Percentiles rank a stretch among this genome's conserved stretches.
These are phyloP conservation scores for Enteromius argenteus DNA, from an alignment of 2,797 vertebrate species.

Conservation along the genomic window DNA sequence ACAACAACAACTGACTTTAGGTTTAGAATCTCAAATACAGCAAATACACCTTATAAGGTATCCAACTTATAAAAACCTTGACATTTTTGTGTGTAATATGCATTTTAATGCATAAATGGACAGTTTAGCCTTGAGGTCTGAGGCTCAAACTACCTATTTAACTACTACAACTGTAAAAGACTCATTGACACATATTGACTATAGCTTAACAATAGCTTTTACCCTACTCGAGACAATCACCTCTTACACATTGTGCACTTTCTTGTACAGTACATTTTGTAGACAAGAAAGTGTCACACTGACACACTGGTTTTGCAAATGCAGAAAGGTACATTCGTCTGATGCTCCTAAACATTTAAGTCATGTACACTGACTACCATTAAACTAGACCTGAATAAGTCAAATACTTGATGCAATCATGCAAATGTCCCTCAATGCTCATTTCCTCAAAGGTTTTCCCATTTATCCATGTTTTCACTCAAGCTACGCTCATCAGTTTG, in stretches of 20 bases:
- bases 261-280: background rate
- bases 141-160: background rate
- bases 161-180: background rate
- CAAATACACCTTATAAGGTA: background rate
- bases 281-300: background rate
- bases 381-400: constrained; percentile 76
- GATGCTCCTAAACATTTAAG: constrained; percentile 68
- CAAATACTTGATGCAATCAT: constrained; percentile 79
- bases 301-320: background rate
- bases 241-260: background rate
- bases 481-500: constrained; percentile 41
- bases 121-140: background rate
- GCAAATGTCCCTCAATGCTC: constrained; percentile 74
- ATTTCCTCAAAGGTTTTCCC: constrained; percentile 67
- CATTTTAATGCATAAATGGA: background rate
- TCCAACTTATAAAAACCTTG: background rate
- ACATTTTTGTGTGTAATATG: background rate
- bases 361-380: constrained; percentile 75
- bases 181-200: background rate
- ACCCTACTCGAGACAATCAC: background rate
- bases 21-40: background rate
- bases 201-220: background rate
- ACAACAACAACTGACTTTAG: too few species aligned
- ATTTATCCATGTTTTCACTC: constrained; percentile 73
- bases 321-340: constrained; percentile 59